phyloP scores from a whole-genome alignment of 2,888 invertebrate genomes.

The Mallateleia sp. region DNA sequence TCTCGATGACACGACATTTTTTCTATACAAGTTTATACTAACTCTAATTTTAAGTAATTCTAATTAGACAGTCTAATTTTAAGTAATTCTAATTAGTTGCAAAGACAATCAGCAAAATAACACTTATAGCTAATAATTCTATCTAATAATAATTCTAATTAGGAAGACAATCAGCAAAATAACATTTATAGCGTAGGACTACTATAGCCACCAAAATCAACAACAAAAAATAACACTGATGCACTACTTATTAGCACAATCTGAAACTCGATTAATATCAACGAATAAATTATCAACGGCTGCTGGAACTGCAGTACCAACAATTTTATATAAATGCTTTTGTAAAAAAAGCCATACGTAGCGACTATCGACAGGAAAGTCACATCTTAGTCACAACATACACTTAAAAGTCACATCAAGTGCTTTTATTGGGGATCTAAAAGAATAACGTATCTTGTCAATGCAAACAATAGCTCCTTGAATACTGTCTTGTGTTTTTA shows the following conservation, averaged over 20 bases:
- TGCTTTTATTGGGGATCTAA: conserved; percentile 22
- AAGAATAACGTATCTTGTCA: neutral
- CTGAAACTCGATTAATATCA: conserved; percentile 18
- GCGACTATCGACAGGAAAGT: conserved; percentile 24
- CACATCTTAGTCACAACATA: neutral
- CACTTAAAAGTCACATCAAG: conserved; percentile 6
- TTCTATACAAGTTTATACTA: no score
- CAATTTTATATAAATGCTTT: conserved; percentile 22
- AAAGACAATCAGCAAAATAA: no score
- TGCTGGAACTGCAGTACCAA: neutral
- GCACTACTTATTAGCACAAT: no score
- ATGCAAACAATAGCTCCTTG: conserved; percentile 11
- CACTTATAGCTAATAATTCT: no score
- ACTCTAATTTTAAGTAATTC: no score
- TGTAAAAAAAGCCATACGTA: conserved; percentile 31
- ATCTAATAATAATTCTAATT: no score
- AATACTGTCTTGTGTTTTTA: neutral
- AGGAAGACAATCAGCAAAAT: no score
- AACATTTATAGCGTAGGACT: no score
- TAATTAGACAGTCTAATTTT: no score
- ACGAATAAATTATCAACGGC: conserved; percentile 23
- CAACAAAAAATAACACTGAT: no score
- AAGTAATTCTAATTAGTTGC: no score
- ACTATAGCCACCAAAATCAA: no score
- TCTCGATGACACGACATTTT: neutral